Percentiles rank a stretch among this genome's conserved stretches.
Evolutionary conservation across 2,797 vertebrate genomes (phyloP).

Genomic region (Hemitrygon akajei): DNA sequence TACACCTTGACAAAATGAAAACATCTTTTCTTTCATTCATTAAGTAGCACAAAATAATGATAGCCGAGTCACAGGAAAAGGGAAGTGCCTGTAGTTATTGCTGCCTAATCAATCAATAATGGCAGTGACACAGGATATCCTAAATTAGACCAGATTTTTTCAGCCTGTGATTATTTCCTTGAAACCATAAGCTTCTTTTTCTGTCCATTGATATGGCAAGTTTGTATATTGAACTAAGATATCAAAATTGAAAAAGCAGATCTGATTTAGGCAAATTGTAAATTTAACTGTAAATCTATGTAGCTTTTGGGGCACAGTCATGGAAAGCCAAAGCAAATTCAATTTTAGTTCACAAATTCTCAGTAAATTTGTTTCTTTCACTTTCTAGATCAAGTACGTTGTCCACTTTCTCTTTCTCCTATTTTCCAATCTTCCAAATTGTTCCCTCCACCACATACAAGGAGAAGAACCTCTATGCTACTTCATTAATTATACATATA

Average conservation of each 20-base stretch:
- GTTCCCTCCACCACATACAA: neutral
- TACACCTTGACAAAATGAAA: neutral
- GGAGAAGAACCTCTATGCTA: neutral
- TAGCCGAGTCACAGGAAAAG: neutral
- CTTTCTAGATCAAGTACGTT: neutral
- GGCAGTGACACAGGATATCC: constrained; percentile 22
- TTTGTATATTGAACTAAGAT: neutral
- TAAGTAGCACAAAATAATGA: constrained; percentile 17
- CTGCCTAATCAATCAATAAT: constrained; percentile 13
- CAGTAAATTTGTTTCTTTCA: neutral
- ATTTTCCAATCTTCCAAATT: neutral
- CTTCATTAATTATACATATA: neutral
- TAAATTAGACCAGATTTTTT: constrained; percentile 26
- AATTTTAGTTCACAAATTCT: neutral
- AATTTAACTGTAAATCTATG: neutral
- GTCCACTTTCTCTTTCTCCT: neutral
- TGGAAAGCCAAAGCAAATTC: neutral
- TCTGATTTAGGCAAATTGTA: neutral
- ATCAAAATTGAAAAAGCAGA: neutral
- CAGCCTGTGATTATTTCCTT: neutral
- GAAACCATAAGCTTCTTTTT: neutral
- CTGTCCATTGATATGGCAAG: neutral
- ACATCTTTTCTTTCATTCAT: no score
- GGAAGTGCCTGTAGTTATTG: neutral
- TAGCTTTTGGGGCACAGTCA: neutral